Base-by-base conservation (phyloP, 2,113 vertebrate genomes). In the Apodemus speciosus region DNA sequence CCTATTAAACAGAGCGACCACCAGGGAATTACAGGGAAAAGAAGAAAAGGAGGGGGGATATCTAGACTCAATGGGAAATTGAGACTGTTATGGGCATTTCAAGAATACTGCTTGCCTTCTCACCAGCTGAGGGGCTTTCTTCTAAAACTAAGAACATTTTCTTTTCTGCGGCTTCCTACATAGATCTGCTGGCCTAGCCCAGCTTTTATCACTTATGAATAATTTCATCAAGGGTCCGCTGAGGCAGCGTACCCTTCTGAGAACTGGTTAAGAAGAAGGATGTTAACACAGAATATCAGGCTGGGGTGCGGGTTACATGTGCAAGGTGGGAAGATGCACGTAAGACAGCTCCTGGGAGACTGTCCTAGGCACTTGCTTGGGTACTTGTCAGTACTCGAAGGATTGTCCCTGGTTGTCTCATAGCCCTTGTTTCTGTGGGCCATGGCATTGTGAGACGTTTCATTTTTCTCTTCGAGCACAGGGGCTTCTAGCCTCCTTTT, bases 21-120 rank as follows among this genome's bases (percentile, higher is more conserved):
- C n/a, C n/a, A n/a, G n/a, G n/a, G n/a, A n/a, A n/a, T n/a, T n/a
- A n/a, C n/a, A n/a, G n/a, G n/a, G n/a, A n/a, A n/a, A n/a, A n/a
- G n/a, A n/a, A n/a, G 69, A 94, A 95, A 94, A 94, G 91, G 38
- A 92, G 43, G 80, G 92, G 35, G 30, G 40, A 73, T 66, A 15
- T 81, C 38, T 85, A 81, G 84, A 89, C 92, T 92, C 68, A 80
- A 46, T 53, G 91, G 76, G 66, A 95, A 89, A 94, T n/a, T 60
- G 40, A 56, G 30, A 18, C 2, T 93, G 43, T 40, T 30, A 16
- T 81, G 21, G 92, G 21, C 60, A 91, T 92, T 94, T 94, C 84
- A 73, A 94, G 94, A 89, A 89, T 94, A 96, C 80, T 20, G 9
- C 46, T 87, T 92, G 83, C 35, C 92, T 92, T 94, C 25, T 85